Base-by-base conservation (phyloP, 2,888 invertebrate genomes). In the Brassicogethes aeneus region DNA sequence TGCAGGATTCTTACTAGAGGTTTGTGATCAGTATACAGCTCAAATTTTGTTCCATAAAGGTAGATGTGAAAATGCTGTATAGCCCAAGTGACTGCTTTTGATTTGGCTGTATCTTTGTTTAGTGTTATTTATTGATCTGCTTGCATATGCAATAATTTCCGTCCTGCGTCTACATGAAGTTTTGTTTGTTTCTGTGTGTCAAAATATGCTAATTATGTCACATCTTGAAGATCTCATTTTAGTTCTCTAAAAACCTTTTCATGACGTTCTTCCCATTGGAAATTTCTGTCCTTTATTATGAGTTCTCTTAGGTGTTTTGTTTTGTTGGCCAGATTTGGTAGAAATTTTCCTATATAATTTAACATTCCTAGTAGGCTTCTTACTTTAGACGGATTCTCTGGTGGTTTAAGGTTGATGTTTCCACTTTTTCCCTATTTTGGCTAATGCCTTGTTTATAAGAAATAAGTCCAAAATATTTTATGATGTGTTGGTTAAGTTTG, bases 381-480 rank as follows among this genome's bases (percentile, higher is more conserved):
- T 15, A 40, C n/a, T 36, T 35, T 29, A 8, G 16, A 10, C 2
- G 30, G 3, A 15, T 40, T 36, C 15, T 16, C 29, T 2, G 43
- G 45, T 10, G 34, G 16, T 14, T 15, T 10, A 16, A 43, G 5
- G 15, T 29, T 36, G 8, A 53, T 2, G 46, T 41, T 38, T 46
- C 36, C 3, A 61, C 43, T 41, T 61, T 61, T 1, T 42, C 31
- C 2, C 39, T 36, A 12, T 54, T 46, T n/a, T 60, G 59, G 40
- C 48, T 53, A 13, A 62, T 47, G 1, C 55, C 60, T 7, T 47
- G 16, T 15, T 39, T 3, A 7, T 54, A 45, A 29, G 64, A 35
- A 34, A 47, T 38, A 36, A 59, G 54, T 17, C 59, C 57, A 15
- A 61, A 44, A 44, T 61, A 61, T 13, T 49, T 36, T 3, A 62